Evolutionary conservation across 2,888 invertebrate species (phyloP).

Genomic region (Sturmia bella): DNA sequence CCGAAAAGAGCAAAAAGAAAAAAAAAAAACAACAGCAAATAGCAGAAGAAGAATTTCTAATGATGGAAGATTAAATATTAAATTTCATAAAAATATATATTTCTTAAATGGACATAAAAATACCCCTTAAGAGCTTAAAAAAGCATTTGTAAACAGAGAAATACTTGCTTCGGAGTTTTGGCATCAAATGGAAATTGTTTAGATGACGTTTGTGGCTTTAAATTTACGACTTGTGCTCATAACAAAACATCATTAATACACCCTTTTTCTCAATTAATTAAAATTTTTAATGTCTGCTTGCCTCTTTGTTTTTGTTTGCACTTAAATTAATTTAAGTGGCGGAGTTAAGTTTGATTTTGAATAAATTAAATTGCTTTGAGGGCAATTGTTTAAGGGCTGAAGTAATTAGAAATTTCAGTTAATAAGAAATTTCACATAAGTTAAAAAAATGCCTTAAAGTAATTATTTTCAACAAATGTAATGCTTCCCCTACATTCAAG

Average conservation of each 20-base stretch:
- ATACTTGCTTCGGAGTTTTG: not conserved
- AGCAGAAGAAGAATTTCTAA: not conserved
- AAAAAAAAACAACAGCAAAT: too few species aligned
- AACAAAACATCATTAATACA: not conserved
- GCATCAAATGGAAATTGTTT: constrained; percentile 12
- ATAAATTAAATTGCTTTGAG: too few species aligned
- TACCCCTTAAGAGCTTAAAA: constrained; percentile 13
- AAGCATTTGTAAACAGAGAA: constrained; percentile 8
- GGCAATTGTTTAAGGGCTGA: too few species aligned
- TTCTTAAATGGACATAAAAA: constrained; percentile 51
- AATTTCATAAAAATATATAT: constrained; percentile 46
- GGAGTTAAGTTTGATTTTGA: too few species aligned
- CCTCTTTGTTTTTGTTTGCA: too few species aligned
- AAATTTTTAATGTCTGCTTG: not conserved
- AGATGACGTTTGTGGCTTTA: constrained; percentile 30
- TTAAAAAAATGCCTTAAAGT: too few species aligned
- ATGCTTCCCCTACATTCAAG: too few species aligned
- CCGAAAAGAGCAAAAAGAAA: constrained; percentile 7
- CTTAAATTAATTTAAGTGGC: too few species aligned
- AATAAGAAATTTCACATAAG: too few species aligned
- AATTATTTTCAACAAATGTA: too few species aligned
- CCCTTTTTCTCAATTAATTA: not conserved
- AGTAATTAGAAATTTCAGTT: too few species aligned
- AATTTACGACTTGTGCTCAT: constrained; percentile 30
- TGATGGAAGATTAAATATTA: too few species aligned